phyloP scores from a whole-genome alignment of 2,888 invertebrate genomes.

The Desoria tigrina region DNA sequence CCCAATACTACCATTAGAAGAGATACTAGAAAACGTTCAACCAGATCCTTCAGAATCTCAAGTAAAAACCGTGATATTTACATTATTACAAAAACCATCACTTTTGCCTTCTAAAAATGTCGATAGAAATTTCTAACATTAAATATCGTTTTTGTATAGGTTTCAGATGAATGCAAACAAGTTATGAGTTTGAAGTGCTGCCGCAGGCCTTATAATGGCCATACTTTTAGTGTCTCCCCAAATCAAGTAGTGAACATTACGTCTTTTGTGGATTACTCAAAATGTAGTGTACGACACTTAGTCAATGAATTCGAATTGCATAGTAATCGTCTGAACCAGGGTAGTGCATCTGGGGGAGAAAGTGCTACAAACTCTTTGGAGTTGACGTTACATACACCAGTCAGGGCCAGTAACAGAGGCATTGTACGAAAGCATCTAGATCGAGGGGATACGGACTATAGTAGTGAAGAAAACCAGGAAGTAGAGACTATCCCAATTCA shows the following conservation, averaged over 20 bases:
- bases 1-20: neutral
- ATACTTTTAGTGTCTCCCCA: slow-evolving; percentile 85
- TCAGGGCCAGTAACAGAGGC: neutral
- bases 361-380: neutral
- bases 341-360: slow-evolving; percentile 24
- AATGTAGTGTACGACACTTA: slow-evolving; percentile 51
- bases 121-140: no score
- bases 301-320: slow-evolving; percentile 52
- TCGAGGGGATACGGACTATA: slow-evolving; percentile 12
- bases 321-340: slow-evolving; percentile 39
- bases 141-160: no score
- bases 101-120: slow-evolving; percentile 25
- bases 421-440: slow-evolving; percentile 11
- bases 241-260: slow-evolving; percentile 80
- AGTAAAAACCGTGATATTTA: no score
- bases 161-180: slow-evolving; percentile 42
- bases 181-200: slow-evolving; percentile 64
- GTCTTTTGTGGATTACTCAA: slow-evolving; percentile 46
- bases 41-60: slow-evolving; percentile 5
- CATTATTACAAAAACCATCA: slow-evolving; percentile 28
- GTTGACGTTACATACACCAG: neutral
- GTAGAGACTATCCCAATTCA: slow-evolving; percentile 5
- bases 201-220: slow-evolving; percentile 81
- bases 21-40: slow-evolving; percentile 4
- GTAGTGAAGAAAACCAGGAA: slow-evolving; percentile 22